Conservation (phyloP, 37 sponge, comb jelly and placozoan species). For the Bolinopsis microptera region DNA sequence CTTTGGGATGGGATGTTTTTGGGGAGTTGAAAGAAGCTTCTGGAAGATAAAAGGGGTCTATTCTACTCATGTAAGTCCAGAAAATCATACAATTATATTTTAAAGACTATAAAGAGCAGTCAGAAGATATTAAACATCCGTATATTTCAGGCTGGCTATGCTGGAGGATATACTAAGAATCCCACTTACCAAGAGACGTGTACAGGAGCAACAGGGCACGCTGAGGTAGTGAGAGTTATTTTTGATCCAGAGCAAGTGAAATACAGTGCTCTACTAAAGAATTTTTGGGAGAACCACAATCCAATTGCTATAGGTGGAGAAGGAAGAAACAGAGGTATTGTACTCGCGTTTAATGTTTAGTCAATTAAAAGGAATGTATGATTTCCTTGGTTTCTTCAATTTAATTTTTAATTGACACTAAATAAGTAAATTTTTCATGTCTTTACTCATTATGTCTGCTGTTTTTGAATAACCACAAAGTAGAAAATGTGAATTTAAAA, state of each 20-base stretch:
- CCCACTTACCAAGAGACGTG: slow-evolving; percentile 13
- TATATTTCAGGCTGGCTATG: slow-evolving; percentile 45
- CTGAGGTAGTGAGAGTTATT: slow-evolving; percentile 35
- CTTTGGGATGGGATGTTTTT: slow-evolving; percentile 52
- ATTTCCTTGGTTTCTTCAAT: no score
- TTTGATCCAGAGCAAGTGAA: not conserved
- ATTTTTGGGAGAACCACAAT: slow-evolving; percentile 33
- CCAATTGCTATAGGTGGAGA: not conserved
- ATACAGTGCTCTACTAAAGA: not conserved
- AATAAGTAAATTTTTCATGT: no score
- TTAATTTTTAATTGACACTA: no score
- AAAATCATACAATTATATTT: no score
- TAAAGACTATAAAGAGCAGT: no score
- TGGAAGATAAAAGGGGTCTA: slow-evolving; percentile 35
- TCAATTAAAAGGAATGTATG: no score
- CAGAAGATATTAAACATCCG: not conserved
- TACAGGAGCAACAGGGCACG: not conserved
- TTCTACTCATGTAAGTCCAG: slow-evolving; percentile 46
- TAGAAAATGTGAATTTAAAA: no score
- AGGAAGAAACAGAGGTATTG: not conserved
- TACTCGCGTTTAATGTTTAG: no score
- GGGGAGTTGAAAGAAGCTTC: slow-evolving; percentile 29
- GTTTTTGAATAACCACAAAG: no score
- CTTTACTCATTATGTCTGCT: no score
- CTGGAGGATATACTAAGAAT: not conserved